Evolutionary conservation across 2,888 invertebrate species (phyloP).

Genomic region (Nipponacmea schrenckii): DNA sequence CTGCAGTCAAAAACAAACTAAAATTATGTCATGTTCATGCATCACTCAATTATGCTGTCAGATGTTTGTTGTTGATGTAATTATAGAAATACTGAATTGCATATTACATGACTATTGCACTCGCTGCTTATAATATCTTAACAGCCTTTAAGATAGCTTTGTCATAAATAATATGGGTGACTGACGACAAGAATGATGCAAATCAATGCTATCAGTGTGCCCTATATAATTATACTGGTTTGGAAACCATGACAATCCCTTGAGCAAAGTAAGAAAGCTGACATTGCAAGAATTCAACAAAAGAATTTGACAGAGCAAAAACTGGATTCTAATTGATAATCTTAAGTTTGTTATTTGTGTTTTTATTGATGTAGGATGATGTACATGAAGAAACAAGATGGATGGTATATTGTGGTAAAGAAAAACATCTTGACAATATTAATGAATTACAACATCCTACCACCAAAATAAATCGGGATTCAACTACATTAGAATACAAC

Average conservation of each 20-base stretch:
- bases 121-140: background rate
- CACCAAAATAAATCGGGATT: slow-evolving; percentile 29
- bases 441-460: slow-evolving; percentile 14
- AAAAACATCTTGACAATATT: slow-evolving; percentile 6
- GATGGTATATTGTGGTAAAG: slow-evolving; percentile 1
- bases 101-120: background rate
- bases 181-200: background rate
- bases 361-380: background rate
- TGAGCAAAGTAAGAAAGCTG: no score
- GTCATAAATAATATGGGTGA: no score
- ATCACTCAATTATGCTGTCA: no score
- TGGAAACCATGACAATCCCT: no score
- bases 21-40: no score
- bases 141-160: no score
- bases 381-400: slow-evolving; percentile 3
- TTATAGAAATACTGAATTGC: background rate
- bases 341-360: no score
- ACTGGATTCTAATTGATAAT: no score
- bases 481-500: slow-evolving; percentile 55
- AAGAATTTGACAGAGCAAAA: no score
- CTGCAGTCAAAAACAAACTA: background rate
- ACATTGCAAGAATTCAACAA: no score
- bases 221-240: no score
- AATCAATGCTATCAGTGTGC: no score
- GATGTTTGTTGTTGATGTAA: background rate